Evolutionary conservation across 2,888 invertebrate genomes (phyloP), one percentile per base, ranked within the genome.

Genomic region (Xiphydria camelus): DNA sequence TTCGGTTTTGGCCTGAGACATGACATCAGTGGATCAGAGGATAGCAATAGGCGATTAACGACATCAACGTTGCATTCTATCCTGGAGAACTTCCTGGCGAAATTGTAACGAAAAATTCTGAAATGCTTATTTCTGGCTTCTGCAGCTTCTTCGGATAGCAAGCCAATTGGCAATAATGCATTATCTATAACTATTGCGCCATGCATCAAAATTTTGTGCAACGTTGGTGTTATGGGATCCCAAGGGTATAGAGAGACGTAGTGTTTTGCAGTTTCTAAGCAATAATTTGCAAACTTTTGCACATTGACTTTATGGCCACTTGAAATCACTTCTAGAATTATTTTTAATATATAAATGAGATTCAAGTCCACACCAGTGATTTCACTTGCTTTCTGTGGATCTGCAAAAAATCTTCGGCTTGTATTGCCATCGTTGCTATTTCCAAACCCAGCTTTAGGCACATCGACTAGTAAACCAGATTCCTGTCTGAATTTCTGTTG

Each of bases 181-280:
- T 61, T 45, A 35, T 61, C 29, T 15, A 68, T 58, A 4, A 68
- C 42, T 23, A 26, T 26, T 7, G 60, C 31, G 2, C 66, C 64
- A 54, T 72, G 68, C 4, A 64, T 46, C 34, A 62, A 37, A 12
- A 63, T 44, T 47, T 64, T 63, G 36, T 66, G 66, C n/a, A n/a
- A n/a, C n/a, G n/a, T n/a, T n/a, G n/a, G n/a, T n/a, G 64, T 56
- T 69, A 70, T 66, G 9, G 56, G 50, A 48, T 54, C 44, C 62
- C 69, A 65, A n/a, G 10, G n/a, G n/a, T n/a, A n/a, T n/a, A n/a
- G n/a, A n/a, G n/a, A n/a, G n/a, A n/a, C n/a, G n/a, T n/a, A n/a
- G n/a, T 21, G 41, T 31, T 41, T 15, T 19, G 41, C 40, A 12
- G 45, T 52, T 44, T 32, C 44, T 4, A 21, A 14, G n/a, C 32